These are phyloP conservation scores for Echeneis naucrates DNA, from an alignment of 2,797 vertebrate species.

Conservation along the genomic window DNA sequence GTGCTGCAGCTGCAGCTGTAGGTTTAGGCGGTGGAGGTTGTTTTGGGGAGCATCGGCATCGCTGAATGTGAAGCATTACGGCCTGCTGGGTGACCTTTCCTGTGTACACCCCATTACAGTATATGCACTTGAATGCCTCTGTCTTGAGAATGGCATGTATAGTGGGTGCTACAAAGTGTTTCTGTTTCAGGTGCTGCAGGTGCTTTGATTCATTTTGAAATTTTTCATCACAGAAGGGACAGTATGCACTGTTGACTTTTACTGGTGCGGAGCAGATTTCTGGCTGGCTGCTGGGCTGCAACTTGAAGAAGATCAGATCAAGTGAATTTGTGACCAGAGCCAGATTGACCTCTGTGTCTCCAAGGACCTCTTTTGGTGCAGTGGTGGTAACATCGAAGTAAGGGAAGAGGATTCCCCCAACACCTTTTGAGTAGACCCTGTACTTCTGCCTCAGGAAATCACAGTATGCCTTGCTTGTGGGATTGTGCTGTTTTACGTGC, in stretches of 20 bases:
- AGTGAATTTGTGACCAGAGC: constrained; percentile 90
- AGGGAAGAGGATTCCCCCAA: constrained; percentile 90
- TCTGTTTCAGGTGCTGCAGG: constrained; percentile 91
- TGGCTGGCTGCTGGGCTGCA: constrained; percentile 84
- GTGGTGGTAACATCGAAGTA: constrained; percentile 92
- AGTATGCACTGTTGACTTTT: constrained; percentile 80
- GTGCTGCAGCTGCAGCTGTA: constrained; percentile 31
- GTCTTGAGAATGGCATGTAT: constrained; percentile 95
- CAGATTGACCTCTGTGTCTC: constrained; percentile 91
- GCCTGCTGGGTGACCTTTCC: constrained; percentile 95
- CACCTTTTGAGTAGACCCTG: constrained; percentile 87
- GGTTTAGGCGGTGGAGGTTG: constrained; percentile 54
- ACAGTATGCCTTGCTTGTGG: constrained; percentile 86
- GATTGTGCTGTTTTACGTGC: constrained; percentile 91
- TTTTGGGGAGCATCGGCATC: constrained; percentile 92
- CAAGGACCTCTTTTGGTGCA: constrained; percentile 90
- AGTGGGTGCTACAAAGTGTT: constrained; percentile 95
- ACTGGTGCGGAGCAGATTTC: constrained; percentile 70
- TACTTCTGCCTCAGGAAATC: constrained; percentile 92
- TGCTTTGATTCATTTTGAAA: constrained; percentile 86
- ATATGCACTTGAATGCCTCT: constrained; percentile 96
- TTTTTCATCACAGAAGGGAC: constrained; percentile 92
- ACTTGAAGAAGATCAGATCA: constrained; percentile 90
- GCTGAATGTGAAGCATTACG: constrained; percentile 93
- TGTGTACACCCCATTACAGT: constrained; percentile 97